Conservation (phyloP, 92 coral and sea anemone species). For the Meandrina meandrites region DNA sequence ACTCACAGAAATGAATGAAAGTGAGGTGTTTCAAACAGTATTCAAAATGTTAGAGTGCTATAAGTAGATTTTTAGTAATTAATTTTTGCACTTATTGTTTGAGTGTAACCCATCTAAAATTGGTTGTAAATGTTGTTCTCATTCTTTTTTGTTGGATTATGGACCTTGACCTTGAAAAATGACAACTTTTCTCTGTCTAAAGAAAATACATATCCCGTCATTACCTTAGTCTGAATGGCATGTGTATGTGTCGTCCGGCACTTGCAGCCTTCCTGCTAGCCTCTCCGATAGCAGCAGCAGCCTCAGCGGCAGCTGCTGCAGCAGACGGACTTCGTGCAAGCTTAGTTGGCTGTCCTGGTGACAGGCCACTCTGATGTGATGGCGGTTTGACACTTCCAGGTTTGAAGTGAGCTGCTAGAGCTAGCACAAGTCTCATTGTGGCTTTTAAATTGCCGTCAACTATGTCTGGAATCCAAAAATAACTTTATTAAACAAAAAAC, state of each 20-base stretch:
- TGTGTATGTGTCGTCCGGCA: constrained; percentile 83
- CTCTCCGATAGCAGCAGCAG: constrained; percentile 97
- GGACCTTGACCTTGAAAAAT: too few relatives aligned
- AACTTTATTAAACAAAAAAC: background rate
- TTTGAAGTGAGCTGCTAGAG: constrained; percentile 97
- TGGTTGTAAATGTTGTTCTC: too few relatives aligned
- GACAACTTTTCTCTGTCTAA: too few relatives aligned
- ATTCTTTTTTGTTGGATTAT: too few relatives aligned
- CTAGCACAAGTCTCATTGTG: constrained; percentile 90
- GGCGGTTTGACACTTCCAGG: constrained; percentile 93
- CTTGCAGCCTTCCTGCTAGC: constrained; percentile 98
- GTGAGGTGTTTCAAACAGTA: too few relatives aligned
- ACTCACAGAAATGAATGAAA: too few relatives aligned
- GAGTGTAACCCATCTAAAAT: too few relatives aligned
- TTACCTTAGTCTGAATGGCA: constrained; percentile 71
- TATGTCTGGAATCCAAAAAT: constrained; percentile 67
- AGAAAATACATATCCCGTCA: too few relatives aligned
- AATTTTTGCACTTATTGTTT: too few relatives aligned
- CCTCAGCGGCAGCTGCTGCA: constrained; percentile 98
- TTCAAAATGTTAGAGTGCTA: too few relatives aligned
- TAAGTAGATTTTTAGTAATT: too few relatives aligned
- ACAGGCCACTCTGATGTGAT: constrained; percentile 49
- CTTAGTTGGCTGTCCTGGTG: constrained; percentile 56
- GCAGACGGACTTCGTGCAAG: constrained; percentile 92
- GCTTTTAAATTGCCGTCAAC: constrained; percentile 94